Base-by-base conservation (phyloP, 2,797 vertebrate genomes). In the Momotus momota region DNA sequence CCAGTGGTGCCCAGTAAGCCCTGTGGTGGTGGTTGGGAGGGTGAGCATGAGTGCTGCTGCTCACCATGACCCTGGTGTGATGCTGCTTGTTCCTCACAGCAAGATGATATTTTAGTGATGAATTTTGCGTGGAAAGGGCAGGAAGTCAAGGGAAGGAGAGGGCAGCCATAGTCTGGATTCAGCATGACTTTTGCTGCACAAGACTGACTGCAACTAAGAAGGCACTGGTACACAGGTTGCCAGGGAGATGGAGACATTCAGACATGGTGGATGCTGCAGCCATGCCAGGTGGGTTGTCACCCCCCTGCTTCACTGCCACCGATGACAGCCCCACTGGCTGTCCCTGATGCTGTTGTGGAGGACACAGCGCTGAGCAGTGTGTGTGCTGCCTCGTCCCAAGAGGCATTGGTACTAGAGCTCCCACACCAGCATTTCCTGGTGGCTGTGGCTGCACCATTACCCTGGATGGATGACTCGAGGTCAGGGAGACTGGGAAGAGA, bases 181-280 rank as follows among this genome's bases (percentile, higher is more conserved):
- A 79, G 67, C 18, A 2, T 6, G 1, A 83, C 64, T 92, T 65
- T 65, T 93, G 81, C 81, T 92, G 84, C 90, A 83, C 55, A 40
- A 79, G 88, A 31, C 52, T 7, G 6, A 82, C 91, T 86, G 66
- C 48, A 38, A 78, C 84, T 27, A 64, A 88, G 93, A 51, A 90
- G 91, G 93, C 17, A 40, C 93, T 69, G 83, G 95, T 97, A 81
- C 96, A 93, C 48, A 22, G 14, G 96, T 98, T 97, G 95, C 97
- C 61, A 27, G 69, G 97, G 97, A 97, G 98, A 98, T 90, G 14
- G 78, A 97, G 96, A 69, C 10, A 12, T 95, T 95, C 89, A 80
- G 84, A 62, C 8, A 26, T 82, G 87, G 89, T 45, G 38, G 96
- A 91, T 94, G 94, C 91, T 81, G 38, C 1, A 20, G 84, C 78